Conservation (phyloP, 2,888 invertebrate species). For the Bombylius discolor region DNA sequence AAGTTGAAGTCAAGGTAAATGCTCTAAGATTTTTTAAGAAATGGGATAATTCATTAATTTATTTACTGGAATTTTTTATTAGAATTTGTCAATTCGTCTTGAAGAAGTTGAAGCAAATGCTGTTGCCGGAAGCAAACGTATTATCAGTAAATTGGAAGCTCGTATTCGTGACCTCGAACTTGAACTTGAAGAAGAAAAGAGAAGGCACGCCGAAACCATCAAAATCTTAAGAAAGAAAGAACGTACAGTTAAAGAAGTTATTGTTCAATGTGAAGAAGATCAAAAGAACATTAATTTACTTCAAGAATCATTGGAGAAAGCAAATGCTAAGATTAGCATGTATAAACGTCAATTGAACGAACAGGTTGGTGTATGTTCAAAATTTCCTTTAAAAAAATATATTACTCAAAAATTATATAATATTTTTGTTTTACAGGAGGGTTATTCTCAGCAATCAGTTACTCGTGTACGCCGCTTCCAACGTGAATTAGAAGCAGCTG, state of each 20-base stretch:
- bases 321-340: conserved; percentile 73
- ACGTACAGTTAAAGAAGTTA: conserved; percentile 87
- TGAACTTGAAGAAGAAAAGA: conserved; percentile 92
- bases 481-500: conserved; percentile 92
- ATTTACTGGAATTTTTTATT: not conserved
- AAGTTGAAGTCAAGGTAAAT: conserved; percentile 82
- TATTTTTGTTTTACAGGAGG: conserved; percentile 50
- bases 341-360: conserved; percentile 94
- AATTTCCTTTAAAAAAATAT: no score
- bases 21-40: not conserved
- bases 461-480: conserved; percentile 97
- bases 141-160: conserved; percentile 95
- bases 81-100: conserved; percentile 79
- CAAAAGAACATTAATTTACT: conserved; percentile 88
- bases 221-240: conserved; percentile 98
- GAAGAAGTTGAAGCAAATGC: conserved; percentile 96
- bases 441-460: conserved; percentile 80
- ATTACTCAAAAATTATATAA: not conserved
- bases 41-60: not conserved
- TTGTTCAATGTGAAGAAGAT: conserved; percentile 92
- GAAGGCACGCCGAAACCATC: conserved; percentile 92
- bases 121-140: conserved; percentile 89
- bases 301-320: conserved; percentile 81
- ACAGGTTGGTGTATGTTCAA: conserved; percentile 49
- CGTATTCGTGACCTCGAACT: conserved; percentile 88